phyloP scores from a whole-genome alignment of 92 coral and sea anemone species.

The Plumapathes pennacea region DNA sequence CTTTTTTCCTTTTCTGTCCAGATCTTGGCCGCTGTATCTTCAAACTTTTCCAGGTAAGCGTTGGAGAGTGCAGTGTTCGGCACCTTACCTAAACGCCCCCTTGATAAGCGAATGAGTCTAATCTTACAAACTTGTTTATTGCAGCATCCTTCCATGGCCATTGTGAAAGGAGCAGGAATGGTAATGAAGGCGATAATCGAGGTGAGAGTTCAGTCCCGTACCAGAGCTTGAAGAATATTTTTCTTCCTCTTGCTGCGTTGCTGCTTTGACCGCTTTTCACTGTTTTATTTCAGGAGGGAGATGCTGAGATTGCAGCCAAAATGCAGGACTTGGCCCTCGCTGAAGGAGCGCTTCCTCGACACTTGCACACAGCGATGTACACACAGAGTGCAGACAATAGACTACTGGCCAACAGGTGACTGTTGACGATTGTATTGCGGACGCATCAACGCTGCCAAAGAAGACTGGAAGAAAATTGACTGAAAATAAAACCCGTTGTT shows the following conservation, averaged over 20 bases:
- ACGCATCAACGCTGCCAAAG: too few species aligned
- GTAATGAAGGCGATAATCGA: slow-evolving; percentile 98
- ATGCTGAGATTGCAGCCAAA: slow-evolving; percentile 91
- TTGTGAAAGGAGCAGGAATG: slow-evolving; percentile 99
- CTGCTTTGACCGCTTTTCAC: not conserved
- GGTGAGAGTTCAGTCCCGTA: slow-evolving; percentile 30
- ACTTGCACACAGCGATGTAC: slow-evolving; percentile 96
- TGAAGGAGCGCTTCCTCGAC: slow-evolving; percentile 96
- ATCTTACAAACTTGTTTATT: not conserved
- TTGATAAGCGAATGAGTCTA: too few species aligned
- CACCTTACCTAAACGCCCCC: not conserved
- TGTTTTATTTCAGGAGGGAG: slow-evolving; percentile 73
- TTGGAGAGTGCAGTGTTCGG: not conserved
- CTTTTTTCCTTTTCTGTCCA: slow-evolving; percentile 3
- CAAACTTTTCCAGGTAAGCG: slow-evolving; percentile 78
- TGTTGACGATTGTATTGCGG: too few species aligned
- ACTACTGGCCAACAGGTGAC: slow-evolving; percentile 85
- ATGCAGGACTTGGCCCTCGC: slow-evolving; percentile 98
- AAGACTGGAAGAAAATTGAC: too few species aligned
- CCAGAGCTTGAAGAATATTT: not conserved
- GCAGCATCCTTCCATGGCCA: slow-evolving; percentile 97
- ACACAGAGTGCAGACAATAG: slow-evolving; percentile 89
- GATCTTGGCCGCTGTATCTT: slow-evolving; percentile 92
- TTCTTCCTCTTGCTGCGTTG: too few species aligned
- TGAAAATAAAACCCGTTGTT: too few species aligned